Percentiles rank a stretch among this genome's conserved stretches.
Conservation (phyloP, 2,888 invertebrate species). For the Apodemia hepburni region DNA sequence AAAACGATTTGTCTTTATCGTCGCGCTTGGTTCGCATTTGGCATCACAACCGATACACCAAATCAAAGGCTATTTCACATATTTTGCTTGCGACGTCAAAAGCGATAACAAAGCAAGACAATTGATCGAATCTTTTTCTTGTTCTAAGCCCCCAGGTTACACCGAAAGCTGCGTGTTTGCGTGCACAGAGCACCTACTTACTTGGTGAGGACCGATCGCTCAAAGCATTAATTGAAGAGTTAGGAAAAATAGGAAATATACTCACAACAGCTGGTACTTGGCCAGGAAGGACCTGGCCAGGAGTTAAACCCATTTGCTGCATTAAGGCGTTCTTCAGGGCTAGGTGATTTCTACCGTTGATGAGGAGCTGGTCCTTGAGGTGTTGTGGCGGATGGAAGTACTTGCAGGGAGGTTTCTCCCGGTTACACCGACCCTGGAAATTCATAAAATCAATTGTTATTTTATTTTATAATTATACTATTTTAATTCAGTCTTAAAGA, state of each 20-base stretch:
- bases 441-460: constrained; percentile 9
- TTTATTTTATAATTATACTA: background rate
- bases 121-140: background rate
- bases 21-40: background rate
- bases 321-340: constrained; percentile 98
- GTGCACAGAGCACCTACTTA: constrained; percentile 59
- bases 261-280: constrained; percentile 97
- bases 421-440: constrained; percentile 98
- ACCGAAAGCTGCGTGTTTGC: constrained; percentile 74
- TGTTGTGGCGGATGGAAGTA: constrained; percentile 99
- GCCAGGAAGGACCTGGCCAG: constrained; percentile 95
- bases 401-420: constrained; percentile 99
- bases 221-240: constrained; percentile 47
- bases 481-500: no score
- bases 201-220: constrained; percentile 67
- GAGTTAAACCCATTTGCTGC: constrained; percentile 97
- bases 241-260: constrained; percentile 38
- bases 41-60: background rate
- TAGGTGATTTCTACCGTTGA: constrained; percentile 99
- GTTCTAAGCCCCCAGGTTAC: constrained; percentile 54
- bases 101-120: background rate
- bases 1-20: constrained; percentile 1
- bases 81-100: background rate
- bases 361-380: constrained; percentile 99
- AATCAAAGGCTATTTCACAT: background rate